These are phyloP conservation scores for Drosophila dives DNA, from an alignment of 2,888 invertebrate genomes.

Conservation along the genomic window DNA sequence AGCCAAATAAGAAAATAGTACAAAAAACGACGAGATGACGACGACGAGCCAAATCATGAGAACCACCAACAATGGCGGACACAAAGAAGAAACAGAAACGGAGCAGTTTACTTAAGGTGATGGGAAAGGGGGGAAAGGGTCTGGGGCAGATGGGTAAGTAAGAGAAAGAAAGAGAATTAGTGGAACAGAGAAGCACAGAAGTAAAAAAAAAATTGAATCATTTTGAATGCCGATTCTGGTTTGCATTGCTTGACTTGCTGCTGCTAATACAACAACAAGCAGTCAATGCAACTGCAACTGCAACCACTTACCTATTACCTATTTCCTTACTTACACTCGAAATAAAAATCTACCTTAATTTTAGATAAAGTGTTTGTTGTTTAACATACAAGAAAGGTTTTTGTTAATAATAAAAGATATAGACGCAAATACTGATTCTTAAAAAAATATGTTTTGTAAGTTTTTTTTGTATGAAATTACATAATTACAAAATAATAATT, in stretches of 20 bases:
- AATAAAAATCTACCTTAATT: no score
- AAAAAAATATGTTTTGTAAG: no score
- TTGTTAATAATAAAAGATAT: no score
- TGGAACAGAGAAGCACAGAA: not conserved
- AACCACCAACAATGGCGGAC: conserved; percentile 29
- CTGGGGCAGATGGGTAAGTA: not conserved
- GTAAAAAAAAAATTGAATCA: conserved; percentile 49
- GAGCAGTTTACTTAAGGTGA: not conserved
- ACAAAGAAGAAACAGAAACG: not conserved
- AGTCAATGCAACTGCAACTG: not conserved
- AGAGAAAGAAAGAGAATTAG: conserved; percentile 6
- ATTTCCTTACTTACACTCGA: no score
- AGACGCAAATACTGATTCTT: no score
- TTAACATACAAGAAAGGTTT: no score
- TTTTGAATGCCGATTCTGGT: conserved; percentile 9
- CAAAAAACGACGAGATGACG: conserved; percentile 33
- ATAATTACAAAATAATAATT: no score
- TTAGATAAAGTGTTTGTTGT: no score
- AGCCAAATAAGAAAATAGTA: conserved; percentile 70
- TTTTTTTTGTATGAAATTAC: no score
- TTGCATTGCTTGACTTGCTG: conserved; percentile 4
- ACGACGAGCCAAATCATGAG: conserved; percentile 25
- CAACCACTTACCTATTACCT: not conserved
- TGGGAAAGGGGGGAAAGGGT: not conserved
- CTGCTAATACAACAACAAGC: not conserved